A percentile compares a stretch with the other conserved stretches of the same genome.
These are phyloP conservation scores for Sthenelais limicola DNA, from an alignment of 2,888 invertebrate species.

Conservation along the genomic window DNA sequence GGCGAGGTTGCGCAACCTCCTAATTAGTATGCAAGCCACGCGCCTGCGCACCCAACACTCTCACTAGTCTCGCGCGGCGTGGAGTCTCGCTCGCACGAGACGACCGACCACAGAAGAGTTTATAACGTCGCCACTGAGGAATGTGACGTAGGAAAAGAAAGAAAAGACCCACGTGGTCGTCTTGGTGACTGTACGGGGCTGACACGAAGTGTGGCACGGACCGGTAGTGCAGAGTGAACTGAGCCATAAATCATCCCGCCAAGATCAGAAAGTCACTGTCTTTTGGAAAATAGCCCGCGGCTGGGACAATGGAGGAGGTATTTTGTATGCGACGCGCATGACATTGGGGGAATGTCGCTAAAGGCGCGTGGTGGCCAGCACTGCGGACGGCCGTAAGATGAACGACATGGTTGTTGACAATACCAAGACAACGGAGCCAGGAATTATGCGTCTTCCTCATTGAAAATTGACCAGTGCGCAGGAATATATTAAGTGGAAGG, in stretches of 20 bases:
- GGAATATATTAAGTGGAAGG: no score
- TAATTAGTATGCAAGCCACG: conserved; percentile 4
- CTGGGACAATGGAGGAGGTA: conserved; percentile 4
- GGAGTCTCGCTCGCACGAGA: not conserved
- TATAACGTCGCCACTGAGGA: conserved; percentile 17
- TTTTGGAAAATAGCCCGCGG: not conserved
- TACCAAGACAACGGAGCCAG: no score
- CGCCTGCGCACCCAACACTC: not conserved
- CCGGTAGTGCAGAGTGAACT: no score
- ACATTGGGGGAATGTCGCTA: not conserved
- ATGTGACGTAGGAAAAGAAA: not conserved
- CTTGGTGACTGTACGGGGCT: conserved; percentile 32
- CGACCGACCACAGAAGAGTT: no score
- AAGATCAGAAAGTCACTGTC: no score
- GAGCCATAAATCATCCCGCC: no score
- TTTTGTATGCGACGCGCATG: conserved; percentile 10
- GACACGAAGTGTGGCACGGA: conserved; percentile 27
- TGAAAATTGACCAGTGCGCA: no score
- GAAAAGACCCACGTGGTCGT: conserved; percentile 9
- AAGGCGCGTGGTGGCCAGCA: not conserved
- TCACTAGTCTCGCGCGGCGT: not conserved
- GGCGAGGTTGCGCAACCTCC: conserved; percentile 25
- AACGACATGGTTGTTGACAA: no score
- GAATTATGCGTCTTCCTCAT: no score
- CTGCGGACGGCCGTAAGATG: not conserved